Conservation (phyloP, 2,113 vertebrate species). For the Phrynosoma blainvillii region DNA sequence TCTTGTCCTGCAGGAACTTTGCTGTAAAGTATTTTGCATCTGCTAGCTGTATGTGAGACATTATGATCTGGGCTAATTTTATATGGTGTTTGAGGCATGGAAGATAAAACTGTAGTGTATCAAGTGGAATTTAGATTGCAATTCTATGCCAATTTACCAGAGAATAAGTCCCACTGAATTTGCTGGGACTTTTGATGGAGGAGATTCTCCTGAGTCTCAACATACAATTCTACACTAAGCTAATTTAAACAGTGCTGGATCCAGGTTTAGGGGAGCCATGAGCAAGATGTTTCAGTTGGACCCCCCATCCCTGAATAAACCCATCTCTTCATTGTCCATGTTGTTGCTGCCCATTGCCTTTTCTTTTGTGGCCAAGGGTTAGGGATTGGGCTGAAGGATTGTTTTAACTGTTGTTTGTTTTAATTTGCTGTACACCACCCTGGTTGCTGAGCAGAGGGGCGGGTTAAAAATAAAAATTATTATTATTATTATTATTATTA, state of each 20-base stretch:
- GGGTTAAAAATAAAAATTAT: too few relatives aligned
- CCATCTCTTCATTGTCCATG: not conserved
- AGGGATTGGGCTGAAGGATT: too few relatives aligned
- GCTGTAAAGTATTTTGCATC: not conserved
- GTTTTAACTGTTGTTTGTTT: too few relatives aligned
- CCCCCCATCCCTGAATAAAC: not conserved
- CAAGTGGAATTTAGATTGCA: too few relatives aligned
- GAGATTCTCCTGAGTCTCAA: too few relatives aligned
- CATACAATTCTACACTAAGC: not conserved
- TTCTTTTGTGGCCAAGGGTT: not conserved
- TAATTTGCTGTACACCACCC: too few relatives aligned
- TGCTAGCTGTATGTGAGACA: not conserved
- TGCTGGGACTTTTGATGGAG: too few relatives aligned
- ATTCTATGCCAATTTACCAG: too few relatives aligned
- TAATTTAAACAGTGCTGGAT: too few relatives aligned
- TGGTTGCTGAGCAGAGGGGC: too few relatives aligned
- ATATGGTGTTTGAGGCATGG: not conserved
- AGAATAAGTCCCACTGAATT: too few relatives aligned
- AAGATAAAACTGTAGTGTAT: not conserved
- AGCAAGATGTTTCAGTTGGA: not conserved
- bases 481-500: too few relatives aligned
- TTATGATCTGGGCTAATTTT: not conserved
- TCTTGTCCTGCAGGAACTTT: not conserved
- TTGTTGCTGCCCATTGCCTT: not conserved
- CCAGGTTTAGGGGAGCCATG: not conserved